phyloP scores from a whole-genome alignment of 1,140 invertebrate genomes.

The Trachymyrmex cornetzi region DNA sequence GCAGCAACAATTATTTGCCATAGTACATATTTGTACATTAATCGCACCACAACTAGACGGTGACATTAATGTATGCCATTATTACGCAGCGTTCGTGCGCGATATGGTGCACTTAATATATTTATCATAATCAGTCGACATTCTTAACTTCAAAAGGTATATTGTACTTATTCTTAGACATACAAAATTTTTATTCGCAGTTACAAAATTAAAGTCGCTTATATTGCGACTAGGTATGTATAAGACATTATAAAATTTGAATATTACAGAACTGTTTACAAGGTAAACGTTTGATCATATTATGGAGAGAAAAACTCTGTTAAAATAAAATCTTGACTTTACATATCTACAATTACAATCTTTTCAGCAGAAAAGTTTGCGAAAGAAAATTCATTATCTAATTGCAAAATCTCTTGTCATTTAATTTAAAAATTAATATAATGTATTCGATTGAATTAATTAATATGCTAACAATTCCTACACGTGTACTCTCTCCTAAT shows the following conservation, averaged over 20 bases:
- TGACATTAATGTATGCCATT: constrained; percentile 48
- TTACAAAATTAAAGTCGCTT: neutral
- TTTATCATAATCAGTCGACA: neutral
- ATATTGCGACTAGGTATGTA: neutral
- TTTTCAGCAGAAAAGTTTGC: neutral
- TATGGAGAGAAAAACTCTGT: neutral
- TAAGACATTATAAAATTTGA: neutral
- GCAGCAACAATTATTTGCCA: constrained; percentile 41
- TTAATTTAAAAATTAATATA: neutral
- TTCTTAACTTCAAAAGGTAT: neutral
- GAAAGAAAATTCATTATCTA: constrained; percentile 6
- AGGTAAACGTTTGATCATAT: neutral
- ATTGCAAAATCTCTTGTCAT: constrained; percentile 3
- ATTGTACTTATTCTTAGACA: neutral
- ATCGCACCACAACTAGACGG: constrained; percentile 17
- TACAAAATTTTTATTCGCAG: neutral
- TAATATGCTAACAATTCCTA: neutral
- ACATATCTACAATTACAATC: constrained; percentile 8
- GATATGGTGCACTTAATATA: constrained; percentile 9
- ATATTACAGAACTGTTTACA: neutral
- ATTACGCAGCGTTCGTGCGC: neutral
- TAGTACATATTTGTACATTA: constrained; percentile 23
- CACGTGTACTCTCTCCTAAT: neutral
- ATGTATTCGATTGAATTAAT: neutral
- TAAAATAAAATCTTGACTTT: neutral